Evolutionary conservation across 2,888 invertebrate species (phyloP).

Genomic region (Zygothrica quintamaculata): DNA sequence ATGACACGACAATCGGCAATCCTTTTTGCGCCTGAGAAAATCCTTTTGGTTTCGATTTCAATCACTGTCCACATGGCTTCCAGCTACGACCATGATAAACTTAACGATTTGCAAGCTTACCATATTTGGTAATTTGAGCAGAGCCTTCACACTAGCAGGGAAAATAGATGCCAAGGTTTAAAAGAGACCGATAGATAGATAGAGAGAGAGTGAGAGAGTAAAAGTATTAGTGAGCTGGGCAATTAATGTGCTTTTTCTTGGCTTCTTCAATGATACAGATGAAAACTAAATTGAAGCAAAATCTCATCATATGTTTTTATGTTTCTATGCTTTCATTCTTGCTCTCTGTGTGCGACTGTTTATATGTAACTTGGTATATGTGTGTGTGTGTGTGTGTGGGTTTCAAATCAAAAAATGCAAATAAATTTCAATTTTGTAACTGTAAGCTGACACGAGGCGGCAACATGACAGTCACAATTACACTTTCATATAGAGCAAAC

Average conservation of each 20-base stretch:
- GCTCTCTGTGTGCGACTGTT: too few relatives aligned
- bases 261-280: slow-evolving; percentile 40
- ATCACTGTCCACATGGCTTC: slow-evolving; percentile 64
- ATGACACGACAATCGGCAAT: slow-evolving; percentile 37
- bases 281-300: slow-evolving; percentile 5
- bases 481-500: slow-evolving; percentile 53
- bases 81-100: slow-evolving; percentile 66
- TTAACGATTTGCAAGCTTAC: slow-evolving; percentile 40
- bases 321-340: slow-evolving; percentile 25
- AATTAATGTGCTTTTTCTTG: slow-evolving; percentile 66
- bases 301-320: slow-evolving; percentile 43
- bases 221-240: slow-evolving; percentile 35
- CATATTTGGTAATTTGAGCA: slow-evolving; percentile 38
- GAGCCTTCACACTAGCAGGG: too few relatives aligned
- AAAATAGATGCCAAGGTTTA: too few relatives aligned
- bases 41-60: slow-evolving; percentile 74
- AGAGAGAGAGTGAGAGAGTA: too few relatives aligned
- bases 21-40: slow-evolving; percentile 42
- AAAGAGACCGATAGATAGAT: too few relatives aligned
- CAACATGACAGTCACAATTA: slow-evolving; percentile 80
- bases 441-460: slow-evolving; percentile 59
- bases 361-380: too few relatives aligned
- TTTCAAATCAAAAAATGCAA: slow-evolving; percentile 79
- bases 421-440: slow-evolving; percentile 79
- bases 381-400: slow-evolving; percentile 66